A percentile compares a stretch with the other conserved stretches of the same genome.
phyloP scores from a whole-genome alignment of 2,797 vertebrate genomes.

The Lophius americanus region DNA sequence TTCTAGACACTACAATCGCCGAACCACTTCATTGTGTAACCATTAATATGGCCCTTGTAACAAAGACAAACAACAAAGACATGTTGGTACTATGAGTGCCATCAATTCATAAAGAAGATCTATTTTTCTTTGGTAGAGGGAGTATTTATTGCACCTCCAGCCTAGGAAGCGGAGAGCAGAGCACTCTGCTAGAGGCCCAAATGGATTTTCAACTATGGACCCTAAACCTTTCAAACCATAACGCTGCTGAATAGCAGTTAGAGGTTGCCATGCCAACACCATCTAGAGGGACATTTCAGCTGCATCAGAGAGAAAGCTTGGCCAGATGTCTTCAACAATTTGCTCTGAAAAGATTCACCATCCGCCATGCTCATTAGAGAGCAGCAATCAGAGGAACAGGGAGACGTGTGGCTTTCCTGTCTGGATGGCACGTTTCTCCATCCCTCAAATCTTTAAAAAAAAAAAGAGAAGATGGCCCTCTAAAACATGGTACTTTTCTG shows the following conservation, averaged over 20 bases:
- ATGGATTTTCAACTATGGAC: constrained; percentile 97
- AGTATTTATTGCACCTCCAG: constrained; percentile 90
- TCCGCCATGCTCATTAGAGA: constrained; percentile 91
- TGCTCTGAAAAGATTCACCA: constrained; percentile 93
- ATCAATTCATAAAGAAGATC: constrained; percentile 82
- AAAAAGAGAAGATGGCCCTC: constrained; percentile 45
- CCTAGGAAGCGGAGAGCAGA: constrained; percentile 75
- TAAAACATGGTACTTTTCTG: constrained; percentile 36
- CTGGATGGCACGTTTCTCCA: constrained; percentile 30
- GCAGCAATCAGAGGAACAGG: constrained; percentile 87
- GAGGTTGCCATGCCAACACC: constrained; percentile 98
- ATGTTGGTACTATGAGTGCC: constrained; percentile 75
- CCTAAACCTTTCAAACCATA: constrained; percentile 94
- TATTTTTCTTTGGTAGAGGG: constrained; percentile 71
- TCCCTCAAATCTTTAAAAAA: constrained; percentile 29
- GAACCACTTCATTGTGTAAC: constrained; percentile 52
- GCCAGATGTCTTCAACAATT: constrained; percentile 99
- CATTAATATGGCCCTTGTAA: constrained; percentile 58
- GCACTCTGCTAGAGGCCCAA: constrained; percentile 91
- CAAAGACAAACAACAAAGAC: constrained; percentile 71
- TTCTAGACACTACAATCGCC: constrained; percentile 37
- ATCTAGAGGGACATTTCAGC: constrained; percentile 91
- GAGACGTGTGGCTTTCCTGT: constrained; percentile 80
- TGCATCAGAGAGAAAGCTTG: constrained; percentile 92
- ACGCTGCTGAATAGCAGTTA: constrained; percentile 94